Conservation (phyloP, 2,113 vertebrate genomes). For the Oxygymnocypris stewartii region DNA sequence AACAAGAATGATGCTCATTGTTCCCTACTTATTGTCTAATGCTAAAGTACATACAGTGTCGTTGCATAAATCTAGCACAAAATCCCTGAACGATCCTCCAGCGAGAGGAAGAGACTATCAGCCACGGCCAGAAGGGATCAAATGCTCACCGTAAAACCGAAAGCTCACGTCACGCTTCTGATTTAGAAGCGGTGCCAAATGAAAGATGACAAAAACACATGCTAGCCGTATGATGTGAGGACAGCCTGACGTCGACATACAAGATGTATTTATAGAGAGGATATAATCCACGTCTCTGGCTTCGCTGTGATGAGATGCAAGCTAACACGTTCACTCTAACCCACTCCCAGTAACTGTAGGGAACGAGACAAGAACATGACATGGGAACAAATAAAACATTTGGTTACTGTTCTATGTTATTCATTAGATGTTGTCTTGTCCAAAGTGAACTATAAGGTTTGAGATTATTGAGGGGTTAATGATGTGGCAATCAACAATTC, state of each 20-base stretch:
- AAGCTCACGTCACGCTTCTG: slow-evolving; percentile 47
- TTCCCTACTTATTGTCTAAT: background rate
- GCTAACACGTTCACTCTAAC: background rate
- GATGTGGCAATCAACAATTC: background rate
- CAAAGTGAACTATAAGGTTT: background rate
- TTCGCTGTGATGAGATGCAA: slow-evolving; percentile 27
- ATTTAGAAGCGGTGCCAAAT: slow-evolving; percentile 42
- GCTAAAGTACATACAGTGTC: background rate
- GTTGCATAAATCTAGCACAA: background rate
- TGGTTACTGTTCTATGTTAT: background rate
- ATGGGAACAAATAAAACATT: background rate
- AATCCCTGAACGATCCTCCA: background rate
- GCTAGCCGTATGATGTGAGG: slow-evolving; percentile 41
- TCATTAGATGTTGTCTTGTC: background rate
- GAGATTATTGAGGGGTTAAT: background rate
- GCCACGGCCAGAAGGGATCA: slow-evolving; percentile 37
- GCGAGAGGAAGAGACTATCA: background rate
- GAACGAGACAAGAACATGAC: slow-evolving; percentile 10
- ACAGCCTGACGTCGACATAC: slow-evolving; percentile 46
- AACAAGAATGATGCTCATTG: background rate
- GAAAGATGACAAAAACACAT: slow-evolving; percentile 25
- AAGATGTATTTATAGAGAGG: slow-evolving; percentile 58
- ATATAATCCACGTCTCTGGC: slow-evolving; percentile 51
- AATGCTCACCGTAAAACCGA: slow-evolving; percentile 42
- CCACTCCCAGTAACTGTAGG: slow-evolving; percentile 15